These are phyloP conservation scores for Agrotis ipsilon DNA, from an alignment of 2,888 invertebrate species.

Conservation along the genomic window DNA sequence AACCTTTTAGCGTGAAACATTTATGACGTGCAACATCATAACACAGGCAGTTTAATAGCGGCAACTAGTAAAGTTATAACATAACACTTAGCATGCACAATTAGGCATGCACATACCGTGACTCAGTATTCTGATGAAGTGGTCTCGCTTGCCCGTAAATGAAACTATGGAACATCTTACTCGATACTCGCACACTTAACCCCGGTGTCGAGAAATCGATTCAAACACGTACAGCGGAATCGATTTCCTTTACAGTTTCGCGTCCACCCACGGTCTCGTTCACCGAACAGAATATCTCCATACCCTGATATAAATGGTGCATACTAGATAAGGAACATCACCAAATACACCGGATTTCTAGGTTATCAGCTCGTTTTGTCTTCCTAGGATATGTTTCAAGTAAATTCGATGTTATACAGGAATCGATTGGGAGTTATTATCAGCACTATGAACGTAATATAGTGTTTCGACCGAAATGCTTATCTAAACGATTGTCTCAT, in stretches of 20 bases:
- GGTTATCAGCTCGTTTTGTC: conserved; percentile 42
- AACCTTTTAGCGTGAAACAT: conserved; percentile 39
- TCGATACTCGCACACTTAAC: conserved; percentile 84
- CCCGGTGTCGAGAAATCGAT: conserved; percentile 82
- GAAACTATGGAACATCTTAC: conserved; percentile 79
- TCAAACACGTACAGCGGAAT: conserved; percentile 79
- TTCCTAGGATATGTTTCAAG: conserved; percentile 36
- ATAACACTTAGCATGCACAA: conserved; percentile 57
- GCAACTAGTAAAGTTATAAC: conserved; percentile 41
- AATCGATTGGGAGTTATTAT: conserved; percentile 57
- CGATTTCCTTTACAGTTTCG: conserved; percentile 83
- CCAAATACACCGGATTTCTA: conserved; percentile 50
- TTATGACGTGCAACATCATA: conserved; percentile 48
- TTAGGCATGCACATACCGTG: conserved; percentile 60
- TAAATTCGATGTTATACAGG: conserved; percentile 52
- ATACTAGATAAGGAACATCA: conserved; percentile 60
- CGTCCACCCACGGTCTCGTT: conserved; percentile 82
- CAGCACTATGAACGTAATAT: conserved; percentile 45
- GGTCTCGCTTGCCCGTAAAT: conserved; percentile 60
- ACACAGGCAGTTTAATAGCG: conserved; percentile 45
- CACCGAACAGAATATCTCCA: conserved; percentile 72
- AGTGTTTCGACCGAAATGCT: conserved; percentile 52
- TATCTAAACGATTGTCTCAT: conserved; percentile 59
- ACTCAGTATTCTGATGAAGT: conserved; percentile 54
- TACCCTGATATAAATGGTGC: conserved; percentile 70